These are phyloP conservation scores for Coregonus suidteri DNA, from an alignment of 2,797 vertebrate species.

Conservation along the genomic window DNA sequence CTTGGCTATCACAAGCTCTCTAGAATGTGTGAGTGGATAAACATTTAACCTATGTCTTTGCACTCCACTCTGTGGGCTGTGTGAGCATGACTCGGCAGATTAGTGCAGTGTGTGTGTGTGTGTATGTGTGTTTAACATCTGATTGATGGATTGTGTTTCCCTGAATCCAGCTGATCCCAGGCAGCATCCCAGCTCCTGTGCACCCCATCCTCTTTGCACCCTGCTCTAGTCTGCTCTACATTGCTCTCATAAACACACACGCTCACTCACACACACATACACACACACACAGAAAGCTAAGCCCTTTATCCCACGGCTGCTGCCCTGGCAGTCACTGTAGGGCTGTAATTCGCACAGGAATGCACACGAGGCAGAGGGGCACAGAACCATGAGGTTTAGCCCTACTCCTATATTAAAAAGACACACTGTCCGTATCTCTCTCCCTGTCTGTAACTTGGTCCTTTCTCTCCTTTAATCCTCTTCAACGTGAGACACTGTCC, in stretches of 20 bases:
- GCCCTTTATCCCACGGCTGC: conserved; percentile 19
- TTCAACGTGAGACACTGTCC: neutral
- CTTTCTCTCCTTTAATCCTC: neutral
- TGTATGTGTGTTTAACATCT: neutral
- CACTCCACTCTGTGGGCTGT: neutral
- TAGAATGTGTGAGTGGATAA: neutral
- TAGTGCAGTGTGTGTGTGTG: neutral
- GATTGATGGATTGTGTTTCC: conserved; percentile 5
- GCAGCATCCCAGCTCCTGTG: neutral
- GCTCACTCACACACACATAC: no score
- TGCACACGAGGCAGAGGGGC: conserved; percentile 1
- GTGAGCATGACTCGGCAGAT: conserved; percentile 11
- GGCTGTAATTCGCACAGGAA: conserved; percentile 28
- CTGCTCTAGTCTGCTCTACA: neutral
- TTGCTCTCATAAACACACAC: no score
- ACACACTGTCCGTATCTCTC: neutral
- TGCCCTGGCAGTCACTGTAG: conserved; percentile 10
- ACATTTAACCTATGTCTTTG: neutral
- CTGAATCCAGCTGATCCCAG: conserved; percentile 2
- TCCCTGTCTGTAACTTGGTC: neutral
- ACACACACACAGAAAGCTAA: neutral
- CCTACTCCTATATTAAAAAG: neutral
- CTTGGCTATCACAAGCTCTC: neutral
- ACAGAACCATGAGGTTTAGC: neutral
- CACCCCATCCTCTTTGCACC: conserved; percentile 18